Conservation (phyloP, 2,113 vertebrate genomes). For the Agapornis roseicollis region DNA sequence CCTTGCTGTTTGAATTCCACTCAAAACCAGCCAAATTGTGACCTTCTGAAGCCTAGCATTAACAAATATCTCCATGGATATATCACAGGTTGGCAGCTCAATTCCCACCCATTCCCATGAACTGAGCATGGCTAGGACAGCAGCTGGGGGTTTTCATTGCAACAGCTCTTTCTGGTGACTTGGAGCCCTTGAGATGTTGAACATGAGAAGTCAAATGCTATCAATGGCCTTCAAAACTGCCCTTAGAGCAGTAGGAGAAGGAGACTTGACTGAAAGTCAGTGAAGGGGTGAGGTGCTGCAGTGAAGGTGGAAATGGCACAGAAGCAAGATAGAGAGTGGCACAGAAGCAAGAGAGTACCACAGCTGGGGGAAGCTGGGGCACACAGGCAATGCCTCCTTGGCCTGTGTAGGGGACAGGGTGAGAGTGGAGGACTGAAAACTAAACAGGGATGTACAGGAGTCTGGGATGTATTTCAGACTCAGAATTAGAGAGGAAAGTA, state of each 20-base stretch:
- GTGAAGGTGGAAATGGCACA: not conserved
- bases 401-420: not conserved
- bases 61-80: not conserved
- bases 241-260: not conserved
- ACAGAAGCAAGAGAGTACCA: not conserved
- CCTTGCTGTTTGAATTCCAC: not conserved
- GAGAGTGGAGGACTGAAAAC: not conserved
- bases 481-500: not conserved
- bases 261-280: not conserved
- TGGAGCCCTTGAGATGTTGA: not conserved
- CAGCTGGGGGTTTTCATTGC: not conserved
- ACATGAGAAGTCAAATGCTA: not conserved
- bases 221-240: not conserved
- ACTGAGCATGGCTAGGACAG: accelerated
- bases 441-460: not conserved
- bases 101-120: not conserved
- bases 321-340: not conserved
- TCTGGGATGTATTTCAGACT: not conserved
- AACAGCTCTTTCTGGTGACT: not conserved
- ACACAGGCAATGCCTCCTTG: not conserved
- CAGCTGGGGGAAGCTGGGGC: not conserved
- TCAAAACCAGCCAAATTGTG: not conserved
- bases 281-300: not conserved
- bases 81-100: not conserved
- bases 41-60: not conserved